Evolutionary conservation across 2,888 invertebrate genomes (phyloP), one percentile per base, ranked within the genome.

Genomic region (Entomobrya proxima): DNA sequence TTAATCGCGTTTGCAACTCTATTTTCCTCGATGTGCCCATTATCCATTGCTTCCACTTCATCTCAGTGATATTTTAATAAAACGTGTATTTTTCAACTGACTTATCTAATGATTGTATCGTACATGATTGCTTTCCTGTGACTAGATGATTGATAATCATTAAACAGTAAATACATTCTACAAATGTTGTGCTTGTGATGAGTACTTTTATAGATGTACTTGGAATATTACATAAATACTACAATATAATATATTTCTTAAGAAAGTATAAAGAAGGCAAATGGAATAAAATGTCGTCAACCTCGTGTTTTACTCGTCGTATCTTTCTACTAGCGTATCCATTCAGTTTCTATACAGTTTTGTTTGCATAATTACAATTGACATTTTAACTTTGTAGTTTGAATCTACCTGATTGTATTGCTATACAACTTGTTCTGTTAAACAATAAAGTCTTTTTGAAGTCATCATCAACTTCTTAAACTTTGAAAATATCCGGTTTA

Each of bases 221-320:
- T n/a, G n/a, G n/a, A 35, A 2, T 32, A 32, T 27, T 76, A 69
- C 24, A 32, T 64, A 64, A 32, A 15, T 30, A 1, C 15, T n/a
- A n/a, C n/a, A n/a, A n/a, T n/a, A n/a, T n/a, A n/a, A n/a, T 32
- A 58, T 58, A 50, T 18, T 55, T 55, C 24, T 24, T 24, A 2
- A 6, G 40, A 67, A 27, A 64, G 15, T 64, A 64, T 18, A 50
- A 24, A 35, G 52, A 75, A 35, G n/a, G 3, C 18, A 52, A 75
- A 75, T 40, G 11, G 6, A 40, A 44, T 44, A 44, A 44, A 15
- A 44, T 44, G 24, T 40, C n/a, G 27, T 77, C 40, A 44, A 77
- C 80, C 80, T 58, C 80, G 80, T 81, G 80, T 72, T 81, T 81
- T n/a, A n/a, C n/a, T n/a, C n/a, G n/a, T 72, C 50, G 64, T 81